Evolutionary conservation across 53 echinoderm and acorn worm genomes (phyloP).

Genomic region (Temnopleurus reevesii): DNA sequence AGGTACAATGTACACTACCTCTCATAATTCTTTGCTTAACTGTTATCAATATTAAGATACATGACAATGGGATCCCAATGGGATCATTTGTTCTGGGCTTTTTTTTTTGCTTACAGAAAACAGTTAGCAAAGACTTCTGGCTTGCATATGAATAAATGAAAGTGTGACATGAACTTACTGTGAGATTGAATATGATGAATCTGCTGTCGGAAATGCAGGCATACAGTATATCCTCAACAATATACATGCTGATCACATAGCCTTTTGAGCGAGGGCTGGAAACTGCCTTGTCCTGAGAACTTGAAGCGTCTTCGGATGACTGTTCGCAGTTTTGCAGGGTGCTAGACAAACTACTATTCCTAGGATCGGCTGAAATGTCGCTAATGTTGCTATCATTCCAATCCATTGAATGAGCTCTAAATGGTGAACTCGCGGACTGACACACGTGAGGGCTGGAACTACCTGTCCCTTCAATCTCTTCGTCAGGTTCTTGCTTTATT

Average conservation of each 20-base stretch:
- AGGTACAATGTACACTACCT: too few relatives aligned
- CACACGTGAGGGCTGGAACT: neutral
- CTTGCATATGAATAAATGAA: too few relatives aligned
- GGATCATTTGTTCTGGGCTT: too few relatives aligned
- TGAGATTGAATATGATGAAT: slow-evolving; percentile 45
- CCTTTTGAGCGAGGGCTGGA: slow-evolving; percentile 16
- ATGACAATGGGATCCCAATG: too few relatives aligned
- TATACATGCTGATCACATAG: slow-evolving; percentile 46
- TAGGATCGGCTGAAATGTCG: neutral
- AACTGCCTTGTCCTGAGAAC: neutral
- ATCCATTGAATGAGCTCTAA: neutral
- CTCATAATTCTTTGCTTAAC: too few relatives aligned
- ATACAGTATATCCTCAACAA: slow-evolving; percentile 25
- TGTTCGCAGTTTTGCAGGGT: neutral
- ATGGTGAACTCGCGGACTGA: neutral
- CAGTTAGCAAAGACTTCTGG: too few relatives aligned
- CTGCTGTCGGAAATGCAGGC: slow-evolving; percentile 50
- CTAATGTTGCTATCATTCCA: neutral
- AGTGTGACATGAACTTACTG: too few relatives aligned
- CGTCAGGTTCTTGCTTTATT: neutral
- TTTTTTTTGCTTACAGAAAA: too few relatives aligned
- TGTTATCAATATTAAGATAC: too few relatives aligned
- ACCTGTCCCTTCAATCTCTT: neutral
- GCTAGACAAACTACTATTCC: neutral
- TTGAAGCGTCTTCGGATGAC: neutral